These are phyloP conservation scores for Temnothorax ravouxi DNA, from an alignment of 2,888 invertebrate genomes.

Conservation along the genomic window DNA sequence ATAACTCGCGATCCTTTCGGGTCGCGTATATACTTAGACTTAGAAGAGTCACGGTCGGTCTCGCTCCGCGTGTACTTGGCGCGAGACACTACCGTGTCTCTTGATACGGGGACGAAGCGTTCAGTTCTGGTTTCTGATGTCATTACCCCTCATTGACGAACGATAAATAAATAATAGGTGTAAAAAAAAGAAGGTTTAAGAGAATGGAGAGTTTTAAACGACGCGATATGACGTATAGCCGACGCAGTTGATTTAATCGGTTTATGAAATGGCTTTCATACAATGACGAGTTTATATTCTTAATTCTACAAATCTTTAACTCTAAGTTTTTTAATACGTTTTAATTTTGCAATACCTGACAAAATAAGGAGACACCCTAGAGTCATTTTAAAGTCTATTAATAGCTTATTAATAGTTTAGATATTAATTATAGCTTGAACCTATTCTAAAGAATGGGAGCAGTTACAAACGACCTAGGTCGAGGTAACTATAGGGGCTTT, in stretches of 20 bases:
- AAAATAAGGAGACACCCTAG: no score
- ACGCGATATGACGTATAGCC: neutral
- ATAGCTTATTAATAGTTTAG: no score
- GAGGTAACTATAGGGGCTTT: no score
- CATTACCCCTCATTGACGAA: neutral
- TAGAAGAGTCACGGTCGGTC: no score
- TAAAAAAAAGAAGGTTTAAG: neutral
- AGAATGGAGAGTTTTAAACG: neutral
- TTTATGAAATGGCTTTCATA: neutral
- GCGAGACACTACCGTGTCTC: no score
- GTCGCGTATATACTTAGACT: neutral
- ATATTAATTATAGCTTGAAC: no score
- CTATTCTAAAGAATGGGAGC: no score
- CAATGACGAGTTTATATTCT: neutral
- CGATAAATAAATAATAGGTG: neutral
- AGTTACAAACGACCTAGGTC: no score
- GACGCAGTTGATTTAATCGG: neutral
- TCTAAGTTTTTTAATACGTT: no score
- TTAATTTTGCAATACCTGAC: no score
- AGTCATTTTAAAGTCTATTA: no score
- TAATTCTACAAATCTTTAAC: neutral
- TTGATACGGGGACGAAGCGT: neutral
- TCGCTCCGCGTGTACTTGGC: no score
- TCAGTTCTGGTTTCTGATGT: neutral
- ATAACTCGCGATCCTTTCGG: slow-evolving; percentile 17